Evolutionary conservation across 2,113 vertebrate genomes (phyloP), one percentile per base, ranked within the genome.

Genomic region (Gadus macrocephalus): DNA sequence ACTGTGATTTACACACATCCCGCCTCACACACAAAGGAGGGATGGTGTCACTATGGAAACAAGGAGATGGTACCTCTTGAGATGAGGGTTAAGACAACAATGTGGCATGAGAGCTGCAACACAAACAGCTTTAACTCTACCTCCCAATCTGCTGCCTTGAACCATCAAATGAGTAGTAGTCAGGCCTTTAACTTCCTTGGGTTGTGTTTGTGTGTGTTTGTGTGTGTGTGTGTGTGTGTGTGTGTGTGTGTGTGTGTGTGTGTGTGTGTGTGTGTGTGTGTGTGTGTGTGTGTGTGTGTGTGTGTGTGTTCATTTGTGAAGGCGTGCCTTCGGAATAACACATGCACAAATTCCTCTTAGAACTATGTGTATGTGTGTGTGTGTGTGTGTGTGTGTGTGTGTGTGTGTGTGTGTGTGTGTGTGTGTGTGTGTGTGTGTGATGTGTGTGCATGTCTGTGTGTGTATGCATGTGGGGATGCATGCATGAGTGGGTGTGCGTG

Each of bases 41-140:
- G 77, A 87, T 90, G 90, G 90, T 91, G 92, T 93, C 90, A 92
- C 90, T 92, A 92, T 93, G 92, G 92, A 91, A 93, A 93, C 92
- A 90, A 89, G 86, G 90, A 91, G 85, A 93, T 90, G 90, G 89
- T 90, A 90, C 88, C 89, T 92, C 91, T 90, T 87, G 85, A 91
- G 88, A 87, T 81, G 76, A 81, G 88, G 88, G 86, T 87, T 88
- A 88, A 89, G 85, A 90, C 84, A 91, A 91, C 89, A 90, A 90
- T 86, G 81, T 88, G 87, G 77, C 84, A 83, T 81, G 68, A 82
- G 83, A 82, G 82, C 83, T 74, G 76, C 74, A 72, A 83, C 68
- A 84, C 80, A 80, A 83, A 83, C 76, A 84, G 72, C 74, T 69
- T 72, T 78, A 79, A 75, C 74, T 78, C 71, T 65, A n/a, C 69